phyloP scores from a whole-genome alignment of 2,113 vertebrate species.

The Xiphorhynchus elegans region DNA sequence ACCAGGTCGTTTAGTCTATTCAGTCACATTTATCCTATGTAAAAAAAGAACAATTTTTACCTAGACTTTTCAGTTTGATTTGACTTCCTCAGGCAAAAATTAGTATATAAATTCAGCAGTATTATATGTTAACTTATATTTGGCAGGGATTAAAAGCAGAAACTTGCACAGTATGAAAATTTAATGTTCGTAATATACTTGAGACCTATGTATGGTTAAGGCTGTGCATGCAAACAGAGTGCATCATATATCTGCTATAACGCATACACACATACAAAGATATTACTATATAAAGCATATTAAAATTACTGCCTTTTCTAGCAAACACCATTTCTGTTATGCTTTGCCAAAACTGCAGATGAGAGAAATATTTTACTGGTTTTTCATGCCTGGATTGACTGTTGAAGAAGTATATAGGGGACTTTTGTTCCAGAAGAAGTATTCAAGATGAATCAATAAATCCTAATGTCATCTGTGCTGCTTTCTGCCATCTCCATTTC shows the following conservation, averaged over 20 bases:
- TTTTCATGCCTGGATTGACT: not conserved
- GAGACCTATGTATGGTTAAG: not conserved
- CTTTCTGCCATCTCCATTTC: not conserved
- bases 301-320: not conserved
- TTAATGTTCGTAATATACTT: not conserved
- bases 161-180: not conserved
- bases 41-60: not conserved
- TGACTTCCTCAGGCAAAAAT: not conserved
- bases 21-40: not conserved
- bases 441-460: constrained; percentile 3
- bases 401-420: not conserved
- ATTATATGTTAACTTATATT: not conserved
- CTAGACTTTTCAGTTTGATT: not conserved
- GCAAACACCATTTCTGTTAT: not conserved
- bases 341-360: not conserved
- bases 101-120: not conserved
- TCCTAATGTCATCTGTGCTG: not conserved
- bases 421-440: not conserved
- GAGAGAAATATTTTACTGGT: not conserved
- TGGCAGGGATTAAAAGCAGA: not conserved
- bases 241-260: not conserved
- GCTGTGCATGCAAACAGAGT: not conserved
- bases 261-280: not conserved
- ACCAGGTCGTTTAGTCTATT: not conserved
- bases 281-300: not conserved